Evolutionary conservation across 2,113 vertebrate genomes (phyloP).

Genomic region (Xerus inauris): DNA sequence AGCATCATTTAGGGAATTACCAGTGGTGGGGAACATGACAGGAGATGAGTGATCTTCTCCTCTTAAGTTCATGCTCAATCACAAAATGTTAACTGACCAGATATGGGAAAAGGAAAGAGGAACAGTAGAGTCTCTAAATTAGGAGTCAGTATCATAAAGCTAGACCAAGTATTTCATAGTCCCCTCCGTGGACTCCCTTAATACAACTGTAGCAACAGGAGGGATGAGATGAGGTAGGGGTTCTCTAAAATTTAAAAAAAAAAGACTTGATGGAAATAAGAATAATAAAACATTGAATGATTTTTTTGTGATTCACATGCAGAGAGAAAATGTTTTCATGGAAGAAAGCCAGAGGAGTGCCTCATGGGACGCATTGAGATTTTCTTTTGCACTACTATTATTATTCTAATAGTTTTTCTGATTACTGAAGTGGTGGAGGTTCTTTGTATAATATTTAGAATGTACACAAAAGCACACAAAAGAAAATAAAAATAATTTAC

Average conservation of each 20-base stretch:
- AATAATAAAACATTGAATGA: background rate
- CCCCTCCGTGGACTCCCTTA: background rate
- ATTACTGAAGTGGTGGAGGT: slow-evolving; percentile 16
- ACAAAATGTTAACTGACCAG: background rate
- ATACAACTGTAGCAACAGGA: background rate
- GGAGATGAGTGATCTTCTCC: background rate
- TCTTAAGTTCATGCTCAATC: background rate
- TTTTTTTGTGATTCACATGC: slow-evolving; percentile 1
- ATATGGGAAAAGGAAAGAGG: background rate
- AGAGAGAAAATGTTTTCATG: slow-evolving; percentile 49
- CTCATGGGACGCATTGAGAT: background rate
- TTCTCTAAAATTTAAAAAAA: background rate
- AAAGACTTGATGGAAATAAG: background rate
- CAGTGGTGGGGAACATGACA: no score
- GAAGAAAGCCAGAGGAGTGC: slow-evolving; percentile 39
- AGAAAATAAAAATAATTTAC: slow-evolving; percentile 48
- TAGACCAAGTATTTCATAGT: background rate
- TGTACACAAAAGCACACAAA: slow-evolving; percentile 25
- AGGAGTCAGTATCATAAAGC: background rate
- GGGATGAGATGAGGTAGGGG: background rate
- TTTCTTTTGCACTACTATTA: slow-evolving; percentile 49
- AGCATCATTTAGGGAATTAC: background rate
- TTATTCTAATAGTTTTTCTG: slow-evolving; percentile 57
- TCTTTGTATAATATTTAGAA: slow-evolving; percentile 56
- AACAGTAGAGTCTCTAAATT: background rate